Base-by-base conservation (phyloP, 2,797 vertebrate genomes). In the Pipistrellus pygmaeus region DNA sequence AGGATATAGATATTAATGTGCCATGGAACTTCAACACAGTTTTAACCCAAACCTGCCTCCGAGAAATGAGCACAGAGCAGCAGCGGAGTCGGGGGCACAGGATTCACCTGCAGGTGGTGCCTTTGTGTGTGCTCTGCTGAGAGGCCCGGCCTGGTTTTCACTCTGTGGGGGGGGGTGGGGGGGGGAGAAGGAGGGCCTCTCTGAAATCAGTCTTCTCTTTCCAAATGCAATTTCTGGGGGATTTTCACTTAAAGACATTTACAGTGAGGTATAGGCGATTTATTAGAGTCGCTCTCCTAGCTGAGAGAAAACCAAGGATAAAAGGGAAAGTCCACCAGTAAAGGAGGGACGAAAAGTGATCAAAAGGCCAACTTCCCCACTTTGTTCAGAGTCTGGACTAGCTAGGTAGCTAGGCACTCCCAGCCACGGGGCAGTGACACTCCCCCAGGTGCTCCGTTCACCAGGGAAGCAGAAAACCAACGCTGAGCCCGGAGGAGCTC, bases 221-320 rank as follows among this genome's bases (percentile, higher is more conserved):
- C 46, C 25, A 85, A 76, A 72, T n/a, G 21, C 18, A 93, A 90
- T 25, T 2, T 2, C 18, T 53, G 32, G 32, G 62, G 62, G 35
- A 77, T 76, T 84, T 92, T 94, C 41, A 78, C 35, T 73, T 76
- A 76, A 38, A 85, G 62, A 55, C 64, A 78, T 53, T 94, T 85
- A 46, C 17, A 62, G 5, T 69, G 60, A 44, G 30, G 1, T 35
- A 64, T 60, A 38, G 48, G 15, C 12, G 87, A 73, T 64, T 90
- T 51, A 46, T 25, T 53, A 72, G 27, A 64, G 30, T 66, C 60
- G 7, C 10, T 85, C 12, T 69, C 64, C 41, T 92, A 53, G 88
- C 8, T 8, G 62, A 62, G 48, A 93, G 30, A 55, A 46, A 93
- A 57, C 38, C 3, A 9, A 77, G 1, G 1, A 5, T 85, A 53